Evolutionary conservation across 2,797 vertebrate genomes (phyloP).

Genomic region (Sciurus vulgaris): DNA sequence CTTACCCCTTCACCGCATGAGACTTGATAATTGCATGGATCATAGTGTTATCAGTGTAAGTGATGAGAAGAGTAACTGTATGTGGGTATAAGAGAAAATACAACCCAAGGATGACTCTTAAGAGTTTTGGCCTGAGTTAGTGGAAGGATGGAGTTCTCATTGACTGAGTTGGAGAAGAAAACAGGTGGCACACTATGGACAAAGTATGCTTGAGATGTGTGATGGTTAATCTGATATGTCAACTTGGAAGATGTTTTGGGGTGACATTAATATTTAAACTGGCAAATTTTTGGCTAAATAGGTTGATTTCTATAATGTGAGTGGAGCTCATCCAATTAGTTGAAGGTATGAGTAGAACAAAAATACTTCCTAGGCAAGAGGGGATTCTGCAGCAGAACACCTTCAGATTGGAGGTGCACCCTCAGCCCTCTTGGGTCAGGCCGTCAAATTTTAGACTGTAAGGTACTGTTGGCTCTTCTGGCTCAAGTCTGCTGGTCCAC

Average conservation of each 20-base stretch:
- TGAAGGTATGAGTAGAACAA: background rate
- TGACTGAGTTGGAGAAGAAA: constrained; percentile 4
- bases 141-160: background rate
- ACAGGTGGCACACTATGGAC: background rate
- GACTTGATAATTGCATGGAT: background rate
- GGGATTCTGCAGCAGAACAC: background rate
- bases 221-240: background rate
- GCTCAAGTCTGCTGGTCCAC: background rate
- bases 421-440: background rate
- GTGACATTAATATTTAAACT: constrained; percentile 28
- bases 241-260: background rate
- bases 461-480: background rate
- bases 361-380: background rate
- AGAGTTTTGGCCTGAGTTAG: background rate
- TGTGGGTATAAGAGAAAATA: background rate
- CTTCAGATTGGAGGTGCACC: background rate
- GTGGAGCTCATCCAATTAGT: background rate
- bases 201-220: constrained; percentile 28
- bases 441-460: background rate
- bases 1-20: background rate
- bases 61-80: background rate
- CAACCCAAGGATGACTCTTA: background rate
- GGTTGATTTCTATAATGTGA: background rate
- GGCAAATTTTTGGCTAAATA: background rate
- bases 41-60: background rate